A percentile compares a stretch with the other conserved stretches of the same genome.
These are phyloP conservation scores for Scalopus aquaticus DNA, from an alignment of 2,113 vertebrate species.

Conservation along the genomic window DNA sequence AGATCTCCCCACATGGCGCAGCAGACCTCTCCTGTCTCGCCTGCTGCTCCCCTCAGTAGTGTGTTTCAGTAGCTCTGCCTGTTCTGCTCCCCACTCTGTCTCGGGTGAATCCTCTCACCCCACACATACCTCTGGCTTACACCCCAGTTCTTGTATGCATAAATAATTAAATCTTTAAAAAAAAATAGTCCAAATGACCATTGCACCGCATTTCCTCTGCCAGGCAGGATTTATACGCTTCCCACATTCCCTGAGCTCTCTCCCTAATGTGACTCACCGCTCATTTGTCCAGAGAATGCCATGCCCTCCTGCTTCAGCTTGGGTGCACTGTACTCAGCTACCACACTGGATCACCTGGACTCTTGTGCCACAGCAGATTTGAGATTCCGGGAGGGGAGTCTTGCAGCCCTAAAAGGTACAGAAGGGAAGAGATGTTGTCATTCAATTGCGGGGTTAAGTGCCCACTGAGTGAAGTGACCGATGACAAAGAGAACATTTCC, in stretches of 20 bases:
- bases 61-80: too few relatives aligned
- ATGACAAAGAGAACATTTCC: neutral
- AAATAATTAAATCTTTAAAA: too few relatives aligned
- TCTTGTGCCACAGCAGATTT: neutral
- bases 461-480: neutral
- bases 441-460: neutral
- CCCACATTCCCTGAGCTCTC: neutral
- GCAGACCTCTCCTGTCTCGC: too few relatives aligned
- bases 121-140: too few relatives aligned
- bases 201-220: neutral
- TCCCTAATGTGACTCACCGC: neutral
- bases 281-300: neutral
- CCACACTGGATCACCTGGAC: rapidly evolving
- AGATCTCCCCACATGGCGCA: too few relatives aligned
- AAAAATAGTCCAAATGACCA: too few relatives aligned
- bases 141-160: too few relatives aligned
- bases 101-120: too few relatives aligned
- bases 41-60: too few relatives aligned
- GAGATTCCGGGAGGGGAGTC: rapidly evolving
- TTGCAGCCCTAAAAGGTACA: neutral
- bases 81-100: too few relatives aligned
- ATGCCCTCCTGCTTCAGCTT: neutral
- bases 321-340: neutral
- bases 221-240: neutral
- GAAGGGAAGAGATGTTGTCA: neutral